Conservation (phyloP, 2,113 vertebrate species). For the Rhizomys pruinosus region DNA sequence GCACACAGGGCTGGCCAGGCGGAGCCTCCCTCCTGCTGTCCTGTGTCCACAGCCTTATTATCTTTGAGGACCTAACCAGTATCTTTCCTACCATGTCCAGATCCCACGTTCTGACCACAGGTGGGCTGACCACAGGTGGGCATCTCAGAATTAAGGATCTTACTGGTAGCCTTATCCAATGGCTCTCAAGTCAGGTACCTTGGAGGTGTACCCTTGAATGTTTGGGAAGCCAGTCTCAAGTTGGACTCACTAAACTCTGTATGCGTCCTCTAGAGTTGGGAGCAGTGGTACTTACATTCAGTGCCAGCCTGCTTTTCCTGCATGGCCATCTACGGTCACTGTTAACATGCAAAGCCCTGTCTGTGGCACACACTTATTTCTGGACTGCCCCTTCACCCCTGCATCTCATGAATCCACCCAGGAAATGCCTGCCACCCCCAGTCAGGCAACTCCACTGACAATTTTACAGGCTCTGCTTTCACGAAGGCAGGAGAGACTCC, state of each 20-base stretch:
- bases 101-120: background rate
- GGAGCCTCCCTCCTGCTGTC: background rate
- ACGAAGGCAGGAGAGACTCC: background rate
- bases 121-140: too few species aligned
- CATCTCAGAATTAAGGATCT: background rate
- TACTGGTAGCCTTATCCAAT: background rate
- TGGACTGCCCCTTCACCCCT: too few species aligned
- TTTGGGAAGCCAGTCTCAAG: background rate
- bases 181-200: background rate
- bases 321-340: background rate
- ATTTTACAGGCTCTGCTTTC: background rate
- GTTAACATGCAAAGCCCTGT: too few species aligned
- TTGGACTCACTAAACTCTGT: background rate
- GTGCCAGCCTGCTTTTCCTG: background rate
- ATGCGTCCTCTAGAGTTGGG: background rate
- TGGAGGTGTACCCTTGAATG: background rate
- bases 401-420: background rate
- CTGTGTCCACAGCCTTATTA: background rate
- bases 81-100: background rate
- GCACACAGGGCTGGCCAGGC: background rate
- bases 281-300: background rate
- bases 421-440: background rate
- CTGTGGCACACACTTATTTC: background rate
- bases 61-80: background rate
- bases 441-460: background rate